Evolutionary conservation across 2,888 invertebrate species (phyloP), one percentile per base, ranked within the genome.

Genomic region (Stenchaetothrips biformis): DNA sequence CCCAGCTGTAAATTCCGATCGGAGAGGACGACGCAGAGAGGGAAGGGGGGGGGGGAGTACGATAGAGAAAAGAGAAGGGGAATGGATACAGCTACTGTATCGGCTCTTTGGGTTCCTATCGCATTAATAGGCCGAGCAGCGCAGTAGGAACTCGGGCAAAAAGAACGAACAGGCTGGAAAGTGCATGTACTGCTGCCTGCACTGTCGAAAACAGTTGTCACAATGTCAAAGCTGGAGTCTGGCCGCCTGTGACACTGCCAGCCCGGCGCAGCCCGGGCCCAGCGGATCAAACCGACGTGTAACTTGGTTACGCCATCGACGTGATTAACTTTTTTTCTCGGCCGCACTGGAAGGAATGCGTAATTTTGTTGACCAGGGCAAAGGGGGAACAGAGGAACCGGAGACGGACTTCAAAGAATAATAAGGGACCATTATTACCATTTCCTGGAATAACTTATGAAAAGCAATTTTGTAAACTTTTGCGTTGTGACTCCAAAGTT

Each of bases 401-500:
- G 59, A 9, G 59, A 13, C 13, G 67, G 67, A 74, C 67, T 74
- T 74, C 67, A 74, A 74, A 74, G 67, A 74, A 74, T 74, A 74
- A 74, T 74, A 74, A 74, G 67, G 25, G 18, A 18, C 67, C 67
- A 74, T 74, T 74, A 74, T 74, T 74, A 74, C 25, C 67, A n/a
- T 74, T 74, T 74, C 25, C 67, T 21, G 67, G 67, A n/a, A 74
- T 74, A 74, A 74, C 21, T 74, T 74, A 25, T 25, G 25, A 74
- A 37, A 74, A 74, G 67, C 67, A 74, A 74, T 74, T 74, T 74
- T 74, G 67, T 74, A 74, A 74, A 74, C 67, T 74, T 74, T 74
- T 74, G 67, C 25, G 67, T 11, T 74, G 67, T 74, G 67, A 74
- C 67, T 74, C 25, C 67, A 74, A 74, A 74, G 67, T 74, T 74